Base-by-base conservation (phyloP, 2,888 invertebrate species). In the Pseudanteris insignis region DNA sequence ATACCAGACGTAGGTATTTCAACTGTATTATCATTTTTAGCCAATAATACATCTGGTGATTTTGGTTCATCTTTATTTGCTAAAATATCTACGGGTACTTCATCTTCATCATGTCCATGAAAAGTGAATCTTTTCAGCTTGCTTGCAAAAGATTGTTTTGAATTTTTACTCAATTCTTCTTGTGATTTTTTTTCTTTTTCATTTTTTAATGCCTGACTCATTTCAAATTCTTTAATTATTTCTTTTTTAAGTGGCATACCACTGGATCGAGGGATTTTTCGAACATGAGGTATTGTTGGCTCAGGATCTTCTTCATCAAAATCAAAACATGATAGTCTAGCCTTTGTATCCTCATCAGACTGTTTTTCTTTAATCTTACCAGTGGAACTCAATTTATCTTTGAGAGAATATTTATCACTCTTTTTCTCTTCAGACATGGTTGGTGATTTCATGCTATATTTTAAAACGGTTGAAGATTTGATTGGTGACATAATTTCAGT, bases 301-400 rank as follows among this genome's bases (percentile, higher is more conserved):
- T 85, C 83, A 69, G 84, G 85, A 73, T 90, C 89, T 61, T 90
- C 89, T 40, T 88, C 87, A 66, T 89, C 87, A 74, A 91, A 91
- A 76, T 92, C 91, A 73, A 91, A 92, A 74, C 91, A 91, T 0
- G 89, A 88, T 43, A 86, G 81, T 10, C 82, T 78, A 67, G 78
- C 84, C 81, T 64, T 83, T 78, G 78, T 83, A 79, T 70, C 74
- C 37, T 71, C 74, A 1, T 53, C 59, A 0, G 29, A 10, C 15
- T 37, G 44, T 13, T 60, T 60, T 8, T 53, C 60, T 3, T 60
- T 53, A 1, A 28, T n/a, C 18, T 60, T 60, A 5, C 7, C 7
- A 8, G 14, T 12, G 13, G 32, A 29, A 1, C 33, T n/a, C 5
- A 51, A 28, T 37, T 63, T 61, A 12, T 46, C 54, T 14, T 61